Conservation (phyloP, 2,888 invertebrate genomes). For the Callimorpha dominula region DNA sequence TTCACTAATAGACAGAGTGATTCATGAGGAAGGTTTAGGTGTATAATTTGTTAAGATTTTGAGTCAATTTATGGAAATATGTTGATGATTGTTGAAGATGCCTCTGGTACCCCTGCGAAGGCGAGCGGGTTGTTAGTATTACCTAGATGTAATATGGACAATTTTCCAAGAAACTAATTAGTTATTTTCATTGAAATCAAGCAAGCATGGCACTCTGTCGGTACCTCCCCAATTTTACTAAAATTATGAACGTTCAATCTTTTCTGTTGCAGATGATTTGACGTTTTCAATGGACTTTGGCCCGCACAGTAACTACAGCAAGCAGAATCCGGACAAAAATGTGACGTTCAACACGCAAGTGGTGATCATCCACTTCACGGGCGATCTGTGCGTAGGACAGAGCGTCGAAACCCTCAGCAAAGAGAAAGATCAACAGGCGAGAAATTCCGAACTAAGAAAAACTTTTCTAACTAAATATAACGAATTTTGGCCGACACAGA, state of each 20-base stretch:
- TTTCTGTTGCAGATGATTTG: conserved; percentile 63
- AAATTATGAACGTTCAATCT: not conserved
- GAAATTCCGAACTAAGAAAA: conserved; percentile 88
- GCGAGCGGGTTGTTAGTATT: too few species aligned
- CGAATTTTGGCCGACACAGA: conserved; percentile 81
- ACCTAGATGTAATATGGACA: too few species aligned
- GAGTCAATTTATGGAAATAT: too few species aligned
- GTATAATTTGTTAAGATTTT: too few species aligned
- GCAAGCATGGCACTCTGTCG: not conserved
- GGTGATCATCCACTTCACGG: conserved; percentile 88
- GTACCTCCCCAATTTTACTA: too few species aligned
- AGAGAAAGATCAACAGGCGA: conserved; percentile 88
- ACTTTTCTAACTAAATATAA: conserved; percentile 84
- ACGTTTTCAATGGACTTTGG: conserved; percentile 72
- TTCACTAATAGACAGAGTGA: too few species aligned
- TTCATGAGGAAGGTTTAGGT: too few species aligned
- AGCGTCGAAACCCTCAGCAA: conserved; percentile 88
- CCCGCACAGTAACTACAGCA: conserved; percentile 68
- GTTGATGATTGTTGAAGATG: too few species aligned
- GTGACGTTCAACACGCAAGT: conserved; percentile 86
- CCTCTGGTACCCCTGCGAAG: too few species aligned
- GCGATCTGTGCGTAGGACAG: conserved; percentile 83
- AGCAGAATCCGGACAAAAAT: conserved; percentile 77
- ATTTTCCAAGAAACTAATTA: too few species aligned
- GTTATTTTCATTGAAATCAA: too few species aligned